These are phyloP conservation scores for Euphydryas editha DNA, from an alignment of 2,888 invertebrate genomes.

Conservation along the genomic window DNA sequence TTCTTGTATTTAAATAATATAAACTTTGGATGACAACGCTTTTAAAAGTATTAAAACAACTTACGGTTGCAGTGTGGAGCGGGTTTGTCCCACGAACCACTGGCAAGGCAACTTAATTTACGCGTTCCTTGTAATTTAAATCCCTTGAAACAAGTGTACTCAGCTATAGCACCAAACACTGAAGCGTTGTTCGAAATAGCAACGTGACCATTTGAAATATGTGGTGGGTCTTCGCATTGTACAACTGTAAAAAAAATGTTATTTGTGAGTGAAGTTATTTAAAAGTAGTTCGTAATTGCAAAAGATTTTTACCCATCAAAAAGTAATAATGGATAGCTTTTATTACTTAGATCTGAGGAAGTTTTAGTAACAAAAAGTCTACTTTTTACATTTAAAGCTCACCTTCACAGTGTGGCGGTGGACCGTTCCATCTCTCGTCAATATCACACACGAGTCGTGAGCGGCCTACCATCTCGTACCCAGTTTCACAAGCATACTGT, in stretches of 20 bases:
- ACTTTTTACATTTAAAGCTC: slow-evolving; percentile 49
- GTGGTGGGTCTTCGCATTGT: slow-evolving; percentile 87
- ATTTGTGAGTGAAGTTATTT: slow-evolving; percentile 2
- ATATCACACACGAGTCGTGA: slow-evolving; percentile 94
- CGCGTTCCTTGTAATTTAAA: slow-evolving; percentile 87
- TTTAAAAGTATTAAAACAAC: slow-evolving; percentile 38
- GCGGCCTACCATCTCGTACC: slow-evolving; percentile 93
- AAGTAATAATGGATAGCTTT: too few relatives aligned
- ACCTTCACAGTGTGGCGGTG: slow-evolving; percentile 95
- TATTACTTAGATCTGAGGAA: too few relatives aligned
- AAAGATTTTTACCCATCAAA: neutral
- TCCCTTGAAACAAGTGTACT: slow-evolving; percentile 89
- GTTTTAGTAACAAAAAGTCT: too few relatives aligned
- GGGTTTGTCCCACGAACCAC: slow-evolving; percentile 91
- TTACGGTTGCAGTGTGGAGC: slow-evolving; percentile 89
- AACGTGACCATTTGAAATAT: slow-evolving; percentile 85
- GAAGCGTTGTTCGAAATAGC: slow-evolving; percentile 83
- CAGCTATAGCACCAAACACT: slow-evolving; percentile 88
- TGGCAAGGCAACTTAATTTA: slow-evolving; percentile 87
- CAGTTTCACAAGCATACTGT: slow-evolving; percentile 91
- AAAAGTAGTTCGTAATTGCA: neutral
- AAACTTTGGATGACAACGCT: too few relatives aligned
- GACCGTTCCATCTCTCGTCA: slow-evolving; percentile 96
- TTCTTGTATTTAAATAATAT: too few relatives aligned
- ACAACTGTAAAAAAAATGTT: slow-evolving; percentile 78